phyloP scores from a whole-genome alignment of 2,888 invertebrate species.

The Limenitis camilla region DNA sequence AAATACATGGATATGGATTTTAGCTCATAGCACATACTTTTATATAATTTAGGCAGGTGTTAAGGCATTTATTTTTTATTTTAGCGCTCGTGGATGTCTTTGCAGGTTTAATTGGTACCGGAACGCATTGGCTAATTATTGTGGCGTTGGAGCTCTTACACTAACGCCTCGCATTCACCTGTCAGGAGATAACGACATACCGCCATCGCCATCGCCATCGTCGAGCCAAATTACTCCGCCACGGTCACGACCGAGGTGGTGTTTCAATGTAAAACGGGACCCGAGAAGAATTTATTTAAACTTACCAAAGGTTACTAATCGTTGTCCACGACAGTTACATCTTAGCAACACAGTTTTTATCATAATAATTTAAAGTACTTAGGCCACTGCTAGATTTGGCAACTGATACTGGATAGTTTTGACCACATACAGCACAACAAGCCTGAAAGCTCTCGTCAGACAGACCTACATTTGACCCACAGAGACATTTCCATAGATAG shows the following conservation, averaged over 20 bases:
- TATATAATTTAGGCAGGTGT: neutral
- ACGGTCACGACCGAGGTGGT: constrained; percentile 19
- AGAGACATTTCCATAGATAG: too few species aligned
- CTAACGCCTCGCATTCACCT: constrained; percentile 50
- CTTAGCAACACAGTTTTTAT: neutral
- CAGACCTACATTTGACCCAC: too few species aligned
- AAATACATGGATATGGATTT: too few species aligned
- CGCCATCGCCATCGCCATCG: constrained; percentile 11
- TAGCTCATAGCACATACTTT: neutral
- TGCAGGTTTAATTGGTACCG: constrained; percentile 52
- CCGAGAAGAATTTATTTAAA: constrained; percentile 3
- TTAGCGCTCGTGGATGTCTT: constrained; percentile 3
- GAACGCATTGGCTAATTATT: constrained; percentile 54
- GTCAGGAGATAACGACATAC: constrained; percentile 32
- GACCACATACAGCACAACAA: too few species aligned
- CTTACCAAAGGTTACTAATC: neutral
- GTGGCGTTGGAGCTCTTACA: constrained; percentile 36
- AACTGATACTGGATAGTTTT: too few species aligned
- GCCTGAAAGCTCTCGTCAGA: too few species aligned
- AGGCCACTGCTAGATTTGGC: too few species aligned
- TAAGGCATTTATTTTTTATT: neutral
- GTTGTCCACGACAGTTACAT: too few species aligned
- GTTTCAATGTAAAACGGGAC: constrained; percentile 10
- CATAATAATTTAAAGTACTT: neutral
- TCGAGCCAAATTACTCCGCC: constrained; percentile 39